Evolutionary conservation across 2,888 invertebrate species (phyloP), one percentile per base, ranked within the genome.

Genomic region (Protodeltote pygarga): DNA sequence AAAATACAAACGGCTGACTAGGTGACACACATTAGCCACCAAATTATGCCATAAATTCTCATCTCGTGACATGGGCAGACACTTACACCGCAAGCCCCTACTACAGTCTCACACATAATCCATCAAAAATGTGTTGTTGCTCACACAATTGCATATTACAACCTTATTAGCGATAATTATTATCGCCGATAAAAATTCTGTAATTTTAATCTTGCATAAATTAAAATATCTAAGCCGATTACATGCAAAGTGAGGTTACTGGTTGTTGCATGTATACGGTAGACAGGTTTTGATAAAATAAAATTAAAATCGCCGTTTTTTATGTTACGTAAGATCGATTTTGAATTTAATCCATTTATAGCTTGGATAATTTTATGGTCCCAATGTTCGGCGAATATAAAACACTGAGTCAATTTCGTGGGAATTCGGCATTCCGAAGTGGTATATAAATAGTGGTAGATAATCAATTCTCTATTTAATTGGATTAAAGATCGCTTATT

Each of bases 41-140:
- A 71, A 77, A 78, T 79, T 75, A 77, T 78, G 75, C 72, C 73
- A 81, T 80, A 83, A 81, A 80, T 79, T 78, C 72, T 75, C 75
- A 72, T 73, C 71, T 74, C 62, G 44, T 51, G 55, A 46, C 25
- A 53, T 54, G 55, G 59, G 55, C 47, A 28, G 23, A 28, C 54
- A 52, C 54, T 48, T 53, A 46, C 40, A 59, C 37, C 21, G 54
- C 27, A 25, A 46, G 34, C 59, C 64, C 40, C 66, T 69, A 69
- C 75, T 24, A 71, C 38, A 40, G 44, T 21, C 9, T 21, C 38
- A 21, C 32, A 25, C 34, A 38, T 38, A 17, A 31, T 20, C 19
- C 13, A 24, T 35, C 20, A 42, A 55, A 8, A 47, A 50, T 28
- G 9, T 24, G 24, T 31, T 39, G 33, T 29, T 28, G 20, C 40